Percentiles rank a stretch among this genome's conserved stretches.
These are phyloP conservation scores for Apodemus sylvaticus DNA, from an alignment of 2,113 vertebrate species.

Conservation along the genomic window DNA sequence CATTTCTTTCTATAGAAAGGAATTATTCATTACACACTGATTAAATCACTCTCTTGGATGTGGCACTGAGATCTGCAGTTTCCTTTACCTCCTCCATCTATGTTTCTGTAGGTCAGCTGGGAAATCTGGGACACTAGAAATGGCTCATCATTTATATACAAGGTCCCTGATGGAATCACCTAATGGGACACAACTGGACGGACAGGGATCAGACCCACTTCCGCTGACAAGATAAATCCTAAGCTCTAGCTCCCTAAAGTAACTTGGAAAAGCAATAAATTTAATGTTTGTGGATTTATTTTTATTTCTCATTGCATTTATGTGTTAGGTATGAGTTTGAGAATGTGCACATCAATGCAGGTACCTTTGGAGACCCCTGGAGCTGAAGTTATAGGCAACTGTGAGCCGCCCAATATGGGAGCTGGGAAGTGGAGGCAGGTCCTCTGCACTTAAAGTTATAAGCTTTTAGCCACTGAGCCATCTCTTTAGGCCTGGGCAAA, in stretches of 20 bases:
- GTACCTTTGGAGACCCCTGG: background rate
- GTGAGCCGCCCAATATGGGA: background rate
- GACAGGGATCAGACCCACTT: slow-evolving; percentile 12
- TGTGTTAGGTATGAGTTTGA: background rate
- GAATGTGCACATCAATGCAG: background rate
- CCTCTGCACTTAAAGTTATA: background rate
- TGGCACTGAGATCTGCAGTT: slow-evolving; percentile 44
- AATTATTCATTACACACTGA: slow-evolving; percentile 68
- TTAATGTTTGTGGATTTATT: background rate
- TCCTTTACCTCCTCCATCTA: slow-evolving; percentile 35
- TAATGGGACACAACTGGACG: slow-evolving; percentile 7
- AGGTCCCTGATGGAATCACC: background rate
- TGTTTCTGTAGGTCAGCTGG: slow-evolving; percentile 1
- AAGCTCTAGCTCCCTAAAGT: background rate
- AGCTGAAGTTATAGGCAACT: background rate
- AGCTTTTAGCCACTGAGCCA: background rate
- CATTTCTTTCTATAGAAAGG: slow-evolving; percentile 62
- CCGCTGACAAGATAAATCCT: slow-evolving; percentile 50
- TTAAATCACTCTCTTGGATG: slow-evolving; percentile 39
- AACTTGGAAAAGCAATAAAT: background rate
- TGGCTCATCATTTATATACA: slow-evolving; percentile 5
- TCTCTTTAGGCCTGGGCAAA: background rate
- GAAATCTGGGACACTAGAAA: slow-evolving; percentile 55
- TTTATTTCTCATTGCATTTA: background rate
- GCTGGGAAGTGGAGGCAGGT: background rate